These are phyloP conservation scores for Thaumetopoea pityocampa DNA, from an alignment of 1,140 invertebrate genomes.

Conservation along the genomic window DNA sequence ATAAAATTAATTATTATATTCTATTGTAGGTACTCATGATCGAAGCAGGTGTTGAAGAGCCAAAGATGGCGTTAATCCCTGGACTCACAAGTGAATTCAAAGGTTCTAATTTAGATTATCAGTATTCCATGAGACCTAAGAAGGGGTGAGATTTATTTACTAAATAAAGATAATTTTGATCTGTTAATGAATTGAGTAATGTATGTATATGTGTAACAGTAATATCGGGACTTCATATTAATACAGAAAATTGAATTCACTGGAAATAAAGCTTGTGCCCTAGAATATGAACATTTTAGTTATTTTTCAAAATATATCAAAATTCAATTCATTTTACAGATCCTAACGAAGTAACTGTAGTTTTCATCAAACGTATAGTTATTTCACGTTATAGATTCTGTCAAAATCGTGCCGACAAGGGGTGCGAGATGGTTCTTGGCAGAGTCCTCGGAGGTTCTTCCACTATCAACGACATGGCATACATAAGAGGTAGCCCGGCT, in stretches of 20 bases:
- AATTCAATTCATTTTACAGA: conserved; percentile 7
- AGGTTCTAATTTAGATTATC: conserved; percentile 80
- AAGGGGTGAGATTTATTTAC: conserved; percentile 68
- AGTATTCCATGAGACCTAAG: conserved; percentile 80
- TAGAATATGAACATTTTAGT: neutral
- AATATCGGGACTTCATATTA: no score
- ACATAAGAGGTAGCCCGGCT: conserved; percentile 82
- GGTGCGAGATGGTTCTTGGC: conserved; percentile 74
- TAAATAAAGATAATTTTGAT: neutral
- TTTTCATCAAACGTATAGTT: conserved; percentile 48
- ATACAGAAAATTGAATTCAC: no score
- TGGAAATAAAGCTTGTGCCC: no score
- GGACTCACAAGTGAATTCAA: conserved; percentile 77
- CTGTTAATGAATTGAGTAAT: conserved; percentile 7
- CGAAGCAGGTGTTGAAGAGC: conserved; percentile 83
- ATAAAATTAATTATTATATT: no score
- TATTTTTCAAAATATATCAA: neutral
- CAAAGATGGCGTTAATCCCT: conserved; percentile 82
- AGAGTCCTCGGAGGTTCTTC: conserved; percentile 86
- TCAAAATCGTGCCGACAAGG: conserved; percentile 41
- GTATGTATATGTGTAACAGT: neutral
- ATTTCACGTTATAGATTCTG: conserved; percentile 49
- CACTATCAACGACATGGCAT: conserved; percentile 89
- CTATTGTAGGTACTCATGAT: conserved; percentile 75
- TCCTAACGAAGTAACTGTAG: conserved; percentile 17